Percentiles rank a stretch among this genome's conserved stretches.
Evolutionary conservation across 2,888 invertebrate genomes (phyloP).

Genomic region (Digitonthophagus gazella): DNA sequence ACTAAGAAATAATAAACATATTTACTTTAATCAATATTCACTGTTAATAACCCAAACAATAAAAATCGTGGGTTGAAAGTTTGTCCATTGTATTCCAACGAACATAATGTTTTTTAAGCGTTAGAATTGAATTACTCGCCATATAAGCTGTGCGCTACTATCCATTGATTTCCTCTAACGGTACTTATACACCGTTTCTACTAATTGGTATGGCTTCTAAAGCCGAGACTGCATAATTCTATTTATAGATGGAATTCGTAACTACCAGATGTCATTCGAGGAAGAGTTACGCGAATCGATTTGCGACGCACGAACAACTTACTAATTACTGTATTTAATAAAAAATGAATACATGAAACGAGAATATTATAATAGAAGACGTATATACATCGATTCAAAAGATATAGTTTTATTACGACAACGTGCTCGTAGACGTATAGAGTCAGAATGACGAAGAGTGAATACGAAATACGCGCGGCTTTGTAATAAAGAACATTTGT

Average conservation of each 20-base stretch:
- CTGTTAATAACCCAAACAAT: neutral
- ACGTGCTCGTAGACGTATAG: neutral
- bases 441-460: neutral
- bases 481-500: neutral
- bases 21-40: neutral
- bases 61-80: neutral
- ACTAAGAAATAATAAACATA: too few species aligned
- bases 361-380: neutral
- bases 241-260: neutral
- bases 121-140: neutral
- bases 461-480: neutral
- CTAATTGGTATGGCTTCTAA: neutral
- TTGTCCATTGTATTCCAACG: neutral
- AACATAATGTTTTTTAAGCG: neutral
- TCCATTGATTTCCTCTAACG: neutral
- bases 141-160: neutral
- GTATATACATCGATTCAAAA: neutral
- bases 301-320: neutral
- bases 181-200: neutral
- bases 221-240: neutral
- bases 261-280: neutral
- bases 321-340: neutral
- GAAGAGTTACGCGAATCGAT: neutral
- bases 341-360: too few species aligned
- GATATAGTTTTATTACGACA: neutral